phyloP scores from a whole-genome alignment of 2,797 vertebrate species.

The Glossophaga mutica region DNA sequence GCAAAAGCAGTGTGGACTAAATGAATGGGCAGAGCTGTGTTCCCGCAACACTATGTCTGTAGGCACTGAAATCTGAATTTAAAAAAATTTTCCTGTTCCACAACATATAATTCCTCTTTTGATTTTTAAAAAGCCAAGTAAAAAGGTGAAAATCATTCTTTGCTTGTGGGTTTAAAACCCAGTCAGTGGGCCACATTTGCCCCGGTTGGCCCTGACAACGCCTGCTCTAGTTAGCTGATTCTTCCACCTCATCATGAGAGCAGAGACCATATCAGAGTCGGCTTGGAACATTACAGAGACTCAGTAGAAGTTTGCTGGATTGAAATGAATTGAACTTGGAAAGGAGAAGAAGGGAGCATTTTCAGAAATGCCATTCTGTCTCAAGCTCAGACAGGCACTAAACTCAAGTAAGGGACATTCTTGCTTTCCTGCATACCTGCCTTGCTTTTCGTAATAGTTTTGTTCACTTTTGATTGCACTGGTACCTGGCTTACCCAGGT shows the following conservation, averaged over 20 bases:
- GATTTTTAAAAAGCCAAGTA: not conserved
- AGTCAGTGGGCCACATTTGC: not conserved
- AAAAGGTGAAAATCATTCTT: not conserved
- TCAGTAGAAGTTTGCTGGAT: not conserved
- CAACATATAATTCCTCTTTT: not conserved
- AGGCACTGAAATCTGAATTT: not conserved
- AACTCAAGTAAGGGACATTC: not conserved
- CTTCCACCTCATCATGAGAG: not conserved
- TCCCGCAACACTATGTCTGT: not conserved
- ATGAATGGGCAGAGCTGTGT: rapidly evolving
- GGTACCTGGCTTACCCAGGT: not conserved
- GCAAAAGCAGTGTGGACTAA: not conserved
- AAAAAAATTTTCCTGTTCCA: not conserved
- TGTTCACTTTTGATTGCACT: not conserved
- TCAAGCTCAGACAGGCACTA: slow-evolving; percentile 30
- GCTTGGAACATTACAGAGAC: not conserved
- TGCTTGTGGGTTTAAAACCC: not conserved
- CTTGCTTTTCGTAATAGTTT: not conserved
- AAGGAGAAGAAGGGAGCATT: not conserved
- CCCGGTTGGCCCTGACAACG: not conserved
- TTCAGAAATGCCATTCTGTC: not conserved
- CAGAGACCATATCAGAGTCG: not conserved
- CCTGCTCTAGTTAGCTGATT: not conserved
- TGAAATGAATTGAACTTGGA: not conserved
- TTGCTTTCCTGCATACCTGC: not conserved